phyloP scores from a whole-genome alignment of 2,888 invertebrate genomes.

The Apocheima hispidaria region DNA sequence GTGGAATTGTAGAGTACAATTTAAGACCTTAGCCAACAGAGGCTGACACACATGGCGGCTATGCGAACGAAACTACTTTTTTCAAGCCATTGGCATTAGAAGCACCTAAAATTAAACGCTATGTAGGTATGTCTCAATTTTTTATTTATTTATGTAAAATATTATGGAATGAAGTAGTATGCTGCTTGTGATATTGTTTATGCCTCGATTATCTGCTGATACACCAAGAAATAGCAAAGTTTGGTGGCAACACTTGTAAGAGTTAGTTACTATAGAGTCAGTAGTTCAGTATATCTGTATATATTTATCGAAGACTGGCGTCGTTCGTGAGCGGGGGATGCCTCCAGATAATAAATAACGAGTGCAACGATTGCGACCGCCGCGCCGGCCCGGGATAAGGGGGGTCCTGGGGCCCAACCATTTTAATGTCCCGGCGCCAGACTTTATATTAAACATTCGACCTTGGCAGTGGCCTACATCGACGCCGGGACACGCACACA shows the following conservation, averaged over 20 bases:
- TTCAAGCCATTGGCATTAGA: neutral
- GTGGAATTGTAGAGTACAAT: neutral
- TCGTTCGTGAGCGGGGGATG: conserved; percentile 70
- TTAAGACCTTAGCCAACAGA: neutral
- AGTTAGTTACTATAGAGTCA: conserved; percentile 7
- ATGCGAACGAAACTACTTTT: neutral
- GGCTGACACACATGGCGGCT: neutral
- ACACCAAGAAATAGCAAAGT: neutral
- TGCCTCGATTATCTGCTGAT: neutral
- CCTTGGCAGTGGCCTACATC: conserved; percentile 86
- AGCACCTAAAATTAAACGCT: neutral
- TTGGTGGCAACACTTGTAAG: neutral
- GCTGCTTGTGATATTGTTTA: neutral
- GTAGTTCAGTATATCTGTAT: conserved; percentile 25
- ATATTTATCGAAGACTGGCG: conserved; percentile 57
- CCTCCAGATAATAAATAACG: conserved; percentile 84
- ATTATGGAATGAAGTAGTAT: neutral
- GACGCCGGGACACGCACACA: conserved; percentile 84
- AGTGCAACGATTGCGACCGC: conserved; percentile 85
- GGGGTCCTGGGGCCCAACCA: conserved; percentile 82
- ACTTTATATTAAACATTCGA: conserved; percentile 87
- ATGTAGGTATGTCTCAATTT: neutral
- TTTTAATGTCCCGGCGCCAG: conserved; percentile 85
- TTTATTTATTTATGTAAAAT: neutral
- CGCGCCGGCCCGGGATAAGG: conserved; percentile 75